Evolutionary conservation across 2,888 invertebrate genomes (phyloP), one percentile per base, ranked within the genome.

Genomic region (Pollenia angustigena): DNA sequence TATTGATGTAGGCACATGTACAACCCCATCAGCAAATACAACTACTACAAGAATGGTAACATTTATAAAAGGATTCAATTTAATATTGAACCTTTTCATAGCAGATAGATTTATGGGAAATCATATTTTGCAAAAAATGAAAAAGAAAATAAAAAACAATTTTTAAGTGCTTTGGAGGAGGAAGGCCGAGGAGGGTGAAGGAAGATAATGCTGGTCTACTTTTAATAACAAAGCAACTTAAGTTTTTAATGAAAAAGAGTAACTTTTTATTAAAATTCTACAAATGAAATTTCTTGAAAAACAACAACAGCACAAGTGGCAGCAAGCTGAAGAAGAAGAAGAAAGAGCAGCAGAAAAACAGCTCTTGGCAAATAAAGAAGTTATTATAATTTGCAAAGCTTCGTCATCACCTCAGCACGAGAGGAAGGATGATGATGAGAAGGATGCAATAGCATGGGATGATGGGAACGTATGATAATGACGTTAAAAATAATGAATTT

Each of bases 31-130:
- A 16, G 14, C 46, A 42, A 48, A 46, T 56, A 16, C 11, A 62
- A 64, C 42, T 10, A 14, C 60, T 52, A 62, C 74, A 62, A n/a
- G 9, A 23, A 50, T 14, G 14, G 40, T 56, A 60, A 60, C 14
- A 62, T 40, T 16, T 14, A 44, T 32, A 50, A 80, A 79, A 79
- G 80, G 68, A 75, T 80, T 85, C 48, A 58, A 81, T 81, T 66
- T 68, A 60, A 74, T 68, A 68, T 78, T 81, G 68, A 78, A 78
- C 52, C 81, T 72, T 76, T 85, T 62, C 60, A 60, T 18, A 18
- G 68, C 14, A 62, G 71, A 72, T 60, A 81, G 78, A 85, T 85
- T 85, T 85, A 81, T 85, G 85, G 58, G 72, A 58, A 66, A 66
- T 72, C n/a, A 76, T 81, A 71, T 56, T 84, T 68, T 44, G 60